Evolutionary conservation across 1,140 invertebrate genomes (phyloP), one percentile per base, ranked within the genome.

Genomic region (Ips nitidus): DNA sequence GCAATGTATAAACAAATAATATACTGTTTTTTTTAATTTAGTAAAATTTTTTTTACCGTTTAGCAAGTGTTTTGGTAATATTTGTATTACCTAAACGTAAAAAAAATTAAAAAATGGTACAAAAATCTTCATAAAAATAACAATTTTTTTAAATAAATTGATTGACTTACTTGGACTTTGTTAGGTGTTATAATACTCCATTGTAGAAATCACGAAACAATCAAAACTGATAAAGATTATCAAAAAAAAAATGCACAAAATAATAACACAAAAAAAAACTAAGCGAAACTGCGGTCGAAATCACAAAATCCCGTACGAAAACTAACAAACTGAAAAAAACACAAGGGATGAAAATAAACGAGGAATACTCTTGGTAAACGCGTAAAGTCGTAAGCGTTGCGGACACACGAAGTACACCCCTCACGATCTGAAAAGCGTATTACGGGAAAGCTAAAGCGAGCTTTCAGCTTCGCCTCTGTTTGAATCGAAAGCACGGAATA

Each of bases 111-210:
- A 22, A 22, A 22, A 22, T 22, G 22, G 22, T 22, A 22, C 0
- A 22, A 22, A 22, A 22, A 22, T 22, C 22, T 22, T 22, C 22
- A 22, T 22, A 22, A 22, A 22, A 22, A 22, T 22, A 22, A 22
- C 22, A 22, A 22, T 22, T 22, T 22, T 22, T 22, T 22, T 0
- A 22, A 22, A 22, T 22, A 22, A 22, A 22, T 22, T 22, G 22
- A 0, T 22, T 22, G 22, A 22, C 22, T 22, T 22, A 22, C 22
- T 22, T 22, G 22, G 22, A 22, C 22, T 22, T 0, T 22, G 42
- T 57, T 66, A 66, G 41, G 64, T 66, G 40, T 66, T 45, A 52
- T 66, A 66, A 52, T 58, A 66, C 64, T 66, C 64, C 64, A 66
- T 66, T 50, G 8, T 8, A 7, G 43, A 53, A 64, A 64, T 22